Evolutionary conservation across 2,888 invertebrate genomes (phyloP), one percentile per base, ranked within the genome.

Genomic region (Tupiocoris notatus): DNA sequence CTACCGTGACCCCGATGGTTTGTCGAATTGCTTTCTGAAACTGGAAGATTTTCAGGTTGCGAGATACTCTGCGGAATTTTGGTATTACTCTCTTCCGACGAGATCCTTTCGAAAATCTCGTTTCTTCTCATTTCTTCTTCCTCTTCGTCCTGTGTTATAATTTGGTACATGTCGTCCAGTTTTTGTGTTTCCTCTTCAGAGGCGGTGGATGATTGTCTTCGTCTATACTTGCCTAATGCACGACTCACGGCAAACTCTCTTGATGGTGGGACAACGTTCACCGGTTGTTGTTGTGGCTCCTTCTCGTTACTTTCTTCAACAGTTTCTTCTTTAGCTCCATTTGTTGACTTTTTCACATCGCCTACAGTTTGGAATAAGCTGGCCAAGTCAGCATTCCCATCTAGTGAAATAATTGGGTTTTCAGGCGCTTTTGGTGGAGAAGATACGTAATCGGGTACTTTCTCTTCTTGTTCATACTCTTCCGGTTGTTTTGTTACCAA

Each of bases 171-270:
- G 17, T 80, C 80, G 24, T 80, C 80, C 22, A 67, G 54, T 24
- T 65, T 67, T n/a, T 62, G 63, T 21, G 77, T 77, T 63, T 79
- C 80, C 79, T 91, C 92, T 81, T 91, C 91, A 56, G 89, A 89
- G 66, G 90, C 86, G 18, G 90, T 89, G 17, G 90, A 89, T 39
- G 91, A 91, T 81, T 91, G 90, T 78, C 90, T 86, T 80, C 92
- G 87, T 63, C 93, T 86, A 82, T 92, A 93, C 84, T 92, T 92
- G 22, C 92, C 93, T 22, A 93, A 84, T 0, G 93, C 93, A 82
- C 93, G 85, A 0, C 93, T 93, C 0, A 93, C 93, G 0, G 93
- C 92, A 84, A 93, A 93, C 83, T 93, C 93, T 88, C 93, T 91
- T 9, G 91, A 90, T n/a, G 86, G 86, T 1, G 88, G 87, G 59